Evolutionary conservation across 2,888 invertebrate genomes (phyloP).

Genomic region (Embidobia sp.): DNA sequence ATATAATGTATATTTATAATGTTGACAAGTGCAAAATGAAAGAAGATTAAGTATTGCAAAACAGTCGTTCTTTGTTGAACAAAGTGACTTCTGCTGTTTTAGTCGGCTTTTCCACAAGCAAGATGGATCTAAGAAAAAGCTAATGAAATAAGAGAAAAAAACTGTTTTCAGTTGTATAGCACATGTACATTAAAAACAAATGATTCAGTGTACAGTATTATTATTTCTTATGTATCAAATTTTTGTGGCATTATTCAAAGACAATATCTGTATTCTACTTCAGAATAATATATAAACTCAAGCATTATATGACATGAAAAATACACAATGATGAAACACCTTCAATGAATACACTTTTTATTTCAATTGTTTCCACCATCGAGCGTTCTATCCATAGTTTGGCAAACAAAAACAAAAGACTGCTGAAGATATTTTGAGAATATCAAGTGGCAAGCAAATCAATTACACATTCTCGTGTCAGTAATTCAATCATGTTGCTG

Average conservation of each 20-base stretch:
- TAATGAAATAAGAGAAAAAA: neutral
- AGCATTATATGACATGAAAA: slow-evolving; percentile 30
- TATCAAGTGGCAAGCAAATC: no score
- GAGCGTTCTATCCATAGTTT: no score
- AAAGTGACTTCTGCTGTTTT: slow-evolving; percentile 2
- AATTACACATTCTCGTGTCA: no score
- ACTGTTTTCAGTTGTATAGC: slow-evolving; percentile 34
- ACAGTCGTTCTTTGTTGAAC: slow-evolving; percentile 4
- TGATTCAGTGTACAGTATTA: slow-evolving; percentile 43
- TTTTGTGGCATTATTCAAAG: slow-evolving; percentile 49
- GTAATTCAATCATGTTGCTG: slow-evolving; percentile 6
- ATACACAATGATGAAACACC: slow-evolving; percentile 21
- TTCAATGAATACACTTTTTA: no score
- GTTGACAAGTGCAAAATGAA: slow-evolving; percentile 14
- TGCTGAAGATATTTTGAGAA: slow-evolving; percentile 2
- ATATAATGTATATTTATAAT: slow-evolving; percentile 35
- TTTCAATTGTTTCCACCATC: no score
- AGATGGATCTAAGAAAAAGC: slow-evolving; percentile 8
- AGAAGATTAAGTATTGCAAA: neutral
- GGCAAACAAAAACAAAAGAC: slow-evolving; percentile 1
- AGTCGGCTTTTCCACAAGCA: slow-evolving; percentile 1
- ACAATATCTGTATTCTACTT: slow-evolving; percentile 60
- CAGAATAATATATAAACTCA: slow-evolving; percentile 47
- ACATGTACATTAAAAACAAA: slow-evolving; percentile 34
- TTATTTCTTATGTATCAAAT: slow-evolving; percentile 33